Conservation (phyloP, 2,888 invertebrate species). For the Blera fallax region DNA sequence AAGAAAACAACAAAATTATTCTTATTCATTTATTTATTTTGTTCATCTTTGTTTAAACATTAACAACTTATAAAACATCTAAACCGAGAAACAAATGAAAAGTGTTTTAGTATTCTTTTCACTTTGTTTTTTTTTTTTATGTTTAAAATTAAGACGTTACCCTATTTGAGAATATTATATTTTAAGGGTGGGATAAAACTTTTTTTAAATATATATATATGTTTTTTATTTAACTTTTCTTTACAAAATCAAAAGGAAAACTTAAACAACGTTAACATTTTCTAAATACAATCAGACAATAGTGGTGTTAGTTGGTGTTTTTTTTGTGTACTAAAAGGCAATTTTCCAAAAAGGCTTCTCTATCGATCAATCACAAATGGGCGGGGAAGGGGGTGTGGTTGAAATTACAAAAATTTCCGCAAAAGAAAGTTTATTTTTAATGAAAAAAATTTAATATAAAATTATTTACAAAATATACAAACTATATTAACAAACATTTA, state of each 20-base stretch:
- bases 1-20: not conserved
- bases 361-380: conserved; percentile 55
- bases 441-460: conserved; percentile 1
- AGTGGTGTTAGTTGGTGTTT: conserved; percentile 61
- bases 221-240: not conserved
- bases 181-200: conserved; percentile 61
- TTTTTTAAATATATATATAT: not conserved
- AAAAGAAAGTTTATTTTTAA: conserved; percentile 7
- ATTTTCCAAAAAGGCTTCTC: conserved; percentile 67
- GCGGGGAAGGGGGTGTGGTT: conserved; percentile 39
- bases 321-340: conserved; percentile 69
- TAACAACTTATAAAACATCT: conserved; percentile 69
- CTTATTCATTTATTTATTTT: conserved; percentile 52
- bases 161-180: conserved; percentile 50
- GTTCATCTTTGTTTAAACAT: conserved; percentile 56
- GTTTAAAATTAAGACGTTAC: conserved; percentile 29
- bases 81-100: conserved; percentile 57
- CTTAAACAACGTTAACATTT: conserved; percentile 30
- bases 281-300: conserved; percentile 69
- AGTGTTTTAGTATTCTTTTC: not conserved
- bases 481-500: not conserved
- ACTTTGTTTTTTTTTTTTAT: conserved; percentile 5
- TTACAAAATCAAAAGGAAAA: conserved; percentile 41
- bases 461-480: conserved; percentile 63
- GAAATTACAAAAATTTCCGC: conserved; percentile 14